A percentile compares a stretch with the other conserved stretches of the same genome.
Evolutionary conservation across 2,113 vertebrate genomes (phyloP).

Genomic region (Nettapus auritus): DNA sequence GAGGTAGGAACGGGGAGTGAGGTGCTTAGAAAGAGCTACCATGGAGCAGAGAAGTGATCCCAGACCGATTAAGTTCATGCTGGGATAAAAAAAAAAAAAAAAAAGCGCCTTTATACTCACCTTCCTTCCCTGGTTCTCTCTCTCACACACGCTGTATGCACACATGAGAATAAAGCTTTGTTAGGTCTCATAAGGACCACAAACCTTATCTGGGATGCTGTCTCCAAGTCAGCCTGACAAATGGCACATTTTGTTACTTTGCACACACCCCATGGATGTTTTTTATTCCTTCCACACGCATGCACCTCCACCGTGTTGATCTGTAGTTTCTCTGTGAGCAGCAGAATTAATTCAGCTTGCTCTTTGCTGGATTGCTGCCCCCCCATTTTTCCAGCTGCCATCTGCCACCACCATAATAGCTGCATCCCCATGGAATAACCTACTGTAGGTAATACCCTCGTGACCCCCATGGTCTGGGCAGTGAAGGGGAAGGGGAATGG

Average conservation of each 20-base stretch:
- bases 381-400: background rate
- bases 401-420: background rate
- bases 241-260: fast-evolving
- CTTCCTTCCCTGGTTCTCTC: background rate
- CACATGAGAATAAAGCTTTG: background rate
- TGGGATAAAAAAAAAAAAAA: background rate
- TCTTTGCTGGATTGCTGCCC: background rate
- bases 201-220: background rate
- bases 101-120: background rate
- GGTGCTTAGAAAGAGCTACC: background rate
- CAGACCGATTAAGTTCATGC: background rate
- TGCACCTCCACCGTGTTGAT: fast-evolving
- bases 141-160: fast-evolving
- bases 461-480: background rate
- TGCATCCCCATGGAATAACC: background rate
- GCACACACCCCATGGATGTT: fast-evolving
- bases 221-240: background rate
- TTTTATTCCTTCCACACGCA: background rate
- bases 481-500: background rate
- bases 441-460: background rate
- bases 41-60: background rate
- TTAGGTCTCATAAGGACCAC: background rate
- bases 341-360: background rate
- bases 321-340: background rate
- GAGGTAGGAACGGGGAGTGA: background rate